Percentiles rank a stretch among this genome's conserved stretches.
Evolutionary conservation across 2,888 invertebrate species (phyloP).

Genomic region (Macaria notata): DNA sequence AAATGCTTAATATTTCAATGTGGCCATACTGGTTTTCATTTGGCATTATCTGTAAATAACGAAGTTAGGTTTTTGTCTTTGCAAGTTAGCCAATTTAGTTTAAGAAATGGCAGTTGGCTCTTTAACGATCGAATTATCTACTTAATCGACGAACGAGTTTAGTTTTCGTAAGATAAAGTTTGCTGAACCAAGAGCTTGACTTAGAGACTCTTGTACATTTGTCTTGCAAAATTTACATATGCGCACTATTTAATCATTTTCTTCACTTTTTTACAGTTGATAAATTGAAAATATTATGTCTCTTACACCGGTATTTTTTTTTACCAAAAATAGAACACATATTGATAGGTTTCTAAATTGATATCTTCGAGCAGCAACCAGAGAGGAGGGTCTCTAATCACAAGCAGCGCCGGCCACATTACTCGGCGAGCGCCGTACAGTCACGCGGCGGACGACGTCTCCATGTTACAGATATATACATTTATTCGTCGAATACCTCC

Average conservation of each 20-base stretch:
- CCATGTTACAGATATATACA: conserved; percentile 56
- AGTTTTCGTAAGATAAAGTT: conserved; percentile 12
- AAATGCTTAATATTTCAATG: no score
- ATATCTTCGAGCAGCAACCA: background rate
- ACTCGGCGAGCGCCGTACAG: conserved; percentile 28
- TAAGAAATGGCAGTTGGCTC: conserved; percentile 8
- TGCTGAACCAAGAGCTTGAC: background rate
- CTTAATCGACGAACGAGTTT: conserved; percentile 7
- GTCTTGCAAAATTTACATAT: no score
- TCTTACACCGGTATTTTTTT: no score
- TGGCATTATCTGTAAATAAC: no score
- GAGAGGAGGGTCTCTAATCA: conserved; percentile 5
- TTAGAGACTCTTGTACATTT: no score
- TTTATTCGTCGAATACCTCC: conserved; percentile 53
- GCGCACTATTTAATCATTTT: no score
- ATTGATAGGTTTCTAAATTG: background rate
- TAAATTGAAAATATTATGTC: no score
- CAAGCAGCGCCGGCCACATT: conserved; percentile 6
- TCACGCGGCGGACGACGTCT: conserved; percentile 36
- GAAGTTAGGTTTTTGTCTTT: conserved; percentile 24
- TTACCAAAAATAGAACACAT: no score
- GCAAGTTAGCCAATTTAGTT: conserved; percentile 24
- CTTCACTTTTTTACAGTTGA: no score
- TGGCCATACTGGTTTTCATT: no score
- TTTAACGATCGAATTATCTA: conserved; percentile 3